Evolutionary conservation across 92 coral and sea anemone species (phyloP), one percentile per base, ranked within the genome.

Genomic region (Parazoanthus swiftii): DNA sequence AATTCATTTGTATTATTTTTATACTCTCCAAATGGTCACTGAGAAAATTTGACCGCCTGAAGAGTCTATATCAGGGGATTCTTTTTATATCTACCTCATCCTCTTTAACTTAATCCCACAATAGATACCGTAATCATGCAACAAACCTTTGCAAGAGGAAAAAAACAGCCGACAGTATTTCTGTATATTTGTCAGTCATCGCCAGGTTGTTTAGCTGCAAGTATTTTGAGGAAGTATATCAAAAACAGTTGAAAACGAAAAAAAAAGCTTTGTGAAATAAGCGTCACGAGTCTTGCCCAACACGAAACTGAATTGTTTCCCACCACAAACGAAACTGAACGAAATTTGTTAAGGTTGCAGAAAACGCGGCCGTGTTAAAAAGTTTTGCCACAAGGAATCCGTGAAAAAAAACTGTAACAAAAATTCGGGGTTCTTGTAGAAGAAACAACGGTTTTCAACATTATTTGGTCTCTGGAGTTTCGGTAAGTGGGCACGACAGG

Each of bases 401-500:
- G 3, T 74, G 44, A n/a, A 29, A 29, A 33, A 74, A 35, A 74
- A 9, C 18, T 74, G 79, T 74, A 74, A 35, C 38, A 7, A 74
- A 74, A 37, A 74, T 73, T 29, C 11, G 10, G 15, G 16, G 16
- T 73, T 73, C 10, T 35, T 74, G 78, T 33, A 35, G 78, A 46
- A 74, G 18, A 8, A 74, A 13, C 78, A 16, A 3, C 15, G 35
- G 36, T 3, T 74, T 35, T 74, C 44, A 74, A 74, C 78, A 8
- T 74, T 33, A 33, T 74, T 74, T 74, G 78, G 46, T 74, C 78
- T 74, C 78, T 35, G 80, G 80, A 20, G 11, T 8, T 76, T 74
- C 38, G 80, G 54, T 38, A 76, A 37, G 51, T 76, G 50, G 39
- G 80, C 21, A 37, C 38, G 80, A 76, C 80, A 76, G 80, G 80